phyloP scores from a whole-genome alignment of 2,797 vertebrate genomes.

The Hozukius guyotensis region DNA sequence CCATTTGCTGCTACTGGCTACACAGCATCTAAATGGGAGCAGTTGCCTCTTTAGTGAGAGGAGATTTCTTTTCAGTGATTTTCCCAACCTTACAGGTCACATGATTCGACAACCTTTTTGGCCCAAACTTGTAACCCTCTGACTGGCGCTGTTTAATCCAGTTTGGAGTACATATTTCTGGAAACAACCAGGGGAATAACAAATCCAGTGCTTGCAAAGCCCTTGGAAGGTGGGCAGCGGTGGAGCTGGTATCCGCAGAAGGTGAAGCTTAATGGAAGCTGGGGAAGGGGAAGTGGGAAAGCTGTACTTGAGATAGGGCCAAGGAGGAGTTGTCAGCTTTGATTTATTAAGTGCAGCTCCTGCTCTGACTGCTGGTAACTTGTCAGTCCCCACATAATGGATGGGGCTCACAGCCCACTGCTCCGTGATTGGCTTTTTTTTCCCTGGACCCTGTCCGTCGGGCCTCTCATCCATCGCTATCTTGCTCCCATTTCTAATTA shows the following conservation, averaged over 20 bases:
- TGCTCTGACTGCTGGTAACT: conserved; percentile 87
- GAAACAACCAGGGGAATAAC: conserved; percentile 55
- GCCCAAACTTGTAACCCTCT: not conserved
- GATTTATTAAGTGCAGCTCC: conserved; percentile 95
- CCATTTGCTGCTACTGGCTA: not conserved
- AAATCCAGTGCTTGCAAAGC: conserved; percentile 48
- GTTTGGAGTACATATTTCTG: conserved; percentile 48
- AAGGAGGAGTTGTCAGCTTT: conserved; percentile 93
- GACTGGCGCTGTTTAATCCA: conserved; percentile 32
- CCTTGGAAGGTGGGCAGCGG: conserved; percentile 61
- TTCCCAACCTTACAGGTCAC: not conserved
- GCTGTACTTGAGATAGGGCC: conserved; percentile 88
- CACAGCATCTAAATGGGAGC: not conserved
- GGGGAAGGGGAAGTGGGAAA: conserved; percentile 81
- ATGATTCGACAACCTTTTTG: conserved; percentile 3
- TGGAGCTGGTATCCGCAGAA: conserved; percentile 52
- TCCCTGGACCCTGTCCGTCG: conserved; percentile 64
- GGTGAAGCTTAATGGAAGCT: conserved; percentile 80
- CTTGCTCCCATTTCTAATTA: conserved; percentile 84
- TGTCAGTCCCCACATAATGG: conserved; percentile 90
- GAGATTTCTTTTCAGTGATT: not conserved
- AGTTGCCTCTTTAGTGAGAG: not conserved
- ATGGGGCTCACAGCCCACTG: conserved; percentile 89
- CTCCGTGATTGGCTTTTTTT: conserved; percentile 84
- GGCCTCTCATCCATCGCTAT: conserved; percentile 73